A percentile compares a stretch with the other conserved stretches of the same genome.
phyloP scores from a whole-genome alignment of 53 echinoderm and acorn worm species.

The Astropecten irregularis region DNA sequence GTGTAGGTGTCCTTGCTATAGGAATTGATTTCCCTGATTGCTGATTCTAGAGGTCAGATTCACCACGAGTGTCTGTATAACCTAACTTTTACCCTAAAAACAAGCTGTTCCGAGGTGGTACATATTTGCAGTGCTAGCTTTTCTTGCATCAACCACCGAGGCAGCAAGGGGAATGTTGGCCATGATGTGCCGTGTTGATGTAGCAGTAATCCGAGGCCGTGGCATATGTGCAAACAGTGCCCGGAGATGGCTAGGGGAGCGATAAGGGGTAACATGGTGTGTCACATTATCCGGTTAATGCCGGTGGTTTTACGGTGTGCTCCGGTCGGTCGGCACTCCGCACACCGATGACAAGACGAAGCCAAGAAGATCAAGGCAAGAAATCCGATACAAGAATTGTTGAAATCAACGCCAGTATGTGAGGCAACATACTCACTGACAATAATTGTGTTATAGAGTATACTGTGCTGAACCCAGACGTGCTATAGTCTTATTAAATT shows the following conservation, averaged over 20 bases:
- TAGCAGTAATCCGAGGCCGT: neutral
- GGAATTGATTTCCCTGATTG: too few relatives aligned
- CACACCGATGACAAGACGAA: neutral
- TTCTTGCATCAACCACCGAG: too few relatives aligned
- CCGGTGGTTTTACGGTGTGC: neutral
- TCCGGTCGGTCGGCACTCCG: too few relatives aligned
- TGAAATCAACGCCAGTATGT: slow-evolving; percentile 1
- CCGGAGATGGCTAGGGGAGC: neutral
- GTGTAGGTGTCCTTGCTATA: too few relatives aligned
- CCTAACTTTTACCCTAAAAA: too few relatives aligned
- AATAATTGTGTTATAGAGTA: slow-evolving; percentile 44
- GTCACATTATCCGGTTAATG: slow-evolving; percentile 29
- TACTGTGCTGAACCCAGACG: slow-evolving; percentile 25
- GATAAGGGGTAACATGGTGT: too few relatives aligned
- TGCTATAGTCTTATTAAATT: slow-evolving; percentile 20
- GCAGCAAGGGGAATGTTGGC: too few relatives aligned
- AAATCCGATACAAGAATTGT: slow-evolving; percentile 41
- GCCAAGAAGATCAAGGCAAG: neutral
- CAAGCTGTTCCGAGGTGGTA: too few relatives aligned
- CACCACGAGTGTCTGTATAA: too few relatives aligned
- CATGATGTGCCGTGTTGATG: too few relatives aligned
- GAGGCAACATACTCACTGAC: slow-evolving; percentile 20
- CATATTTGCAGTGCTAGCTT: too few relatives aligned
- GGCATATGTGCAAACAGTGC: slow-evolving; percentile 45
- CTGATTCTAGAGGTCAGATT: too few relatives aligned